phyloP scores from a whole-genome alignment of 2,888 invertebrate species.

The Papilio gigon region DNA sequence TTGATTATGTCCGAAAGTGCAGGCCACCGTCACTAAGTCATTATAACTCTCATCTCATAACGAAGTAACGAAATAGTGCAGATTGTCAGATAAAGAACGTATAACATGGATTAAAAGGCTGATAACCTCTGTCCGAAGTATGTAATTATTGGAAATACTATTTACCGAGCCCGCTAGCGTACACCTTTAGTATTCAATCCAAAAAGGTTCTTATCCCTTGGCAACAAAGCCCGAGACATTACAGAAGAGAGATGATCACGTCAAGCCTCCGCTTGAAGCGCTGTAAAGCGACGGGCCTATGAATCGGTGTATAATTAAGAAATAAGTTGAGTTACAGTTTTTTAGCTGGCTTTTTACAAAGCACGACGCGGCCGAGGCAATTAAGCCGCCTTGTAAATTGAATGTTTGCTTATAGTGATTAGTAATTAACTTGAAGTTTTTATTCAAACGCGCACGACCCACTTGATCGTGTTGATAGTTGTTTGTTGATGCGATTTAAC shows the following conservation, averaged over 20 bases:
- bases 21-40: constrained; percentile 29
- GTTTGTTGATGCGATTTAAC: constrained; percentile 63
- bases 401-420: constrained; percentile 82
- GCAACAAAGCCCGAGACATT: constrained; percentile 52
- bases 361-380: constrained; percentile 75
- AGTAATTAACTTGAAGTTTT: constrained; percentile 79
- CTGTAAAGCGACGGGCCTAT: constrained; percentile 67
- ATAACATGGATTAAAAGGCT: constrained; percentile 74
- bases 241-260: constrained; percentile 55
- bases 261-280: constrained; percentile 66
- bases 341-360: constrained; percentile 79
- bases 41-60: constrained; percentile 21
- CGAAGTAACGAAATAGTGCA: constrained; percentile 50
- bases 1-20: constrained; percentile 19
- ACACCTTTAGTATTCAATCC: constrained; percentile 35
- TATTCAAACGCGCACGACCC: constrained; percentile 65
- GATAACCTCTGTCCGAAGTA: constrained; percentile 77
- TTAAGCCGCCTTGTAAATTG: constrained; percentile 82
- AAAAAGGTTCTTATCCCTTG: constrained; percentile 53
- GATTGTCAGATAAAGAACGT: constrained; percentile 63
- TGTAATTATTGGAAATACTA: constrained; percentile 79
- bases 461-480: constrained; percentile 69
- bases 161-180: constrained; percentile 65
- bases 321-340: constrained; percentile 82
- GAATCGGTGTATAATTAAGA: constrained; percentile 83